Percentiles rank a stretch among this genome's conserved stretches.
Conservation (phyloP, 2,888 invertebrate genomes). For the Drosophila paramelanica region DNA sequence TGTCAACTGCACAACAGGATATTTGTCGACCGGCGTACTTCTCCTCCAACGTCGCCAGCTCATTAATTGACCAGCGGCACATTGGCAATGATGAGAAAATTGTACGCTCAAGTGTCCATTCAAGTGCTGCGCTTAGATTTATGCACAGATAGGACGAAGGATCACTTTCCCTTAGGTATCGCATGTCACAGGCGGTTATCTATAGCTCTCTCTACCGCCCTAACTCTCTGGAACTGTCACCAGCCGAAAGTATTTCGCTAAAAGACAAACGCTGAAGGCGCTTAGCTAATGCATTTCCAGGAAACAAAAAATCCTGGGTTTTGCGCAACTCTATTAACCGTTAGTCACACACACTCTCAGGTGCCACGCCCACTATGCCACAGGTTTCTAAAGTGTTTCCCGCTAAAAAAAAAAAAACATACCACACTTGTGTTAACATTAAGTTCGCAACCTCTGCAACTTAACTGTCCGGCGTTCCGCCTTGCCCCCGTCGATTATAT, state of each 20-base stretch:
- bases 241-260: conserved; percentile 48
- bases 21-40: conserved; percentile 51
- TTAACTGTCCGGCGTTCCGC: conserved; percentile 52
- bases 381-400: conserved; percentile 49
- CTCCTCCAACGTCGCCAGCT: conserved; percentile 26
- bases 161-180: conserved; percentile 74
- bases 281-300: conserved; percentile 58
- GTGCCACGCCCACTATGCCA: conserved; percentile 61
- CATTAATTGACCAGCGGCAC: conserved; percentile 76
- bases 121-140: conserved; percentile 72
- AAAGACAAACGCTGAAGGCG: conserved; percentile 52
- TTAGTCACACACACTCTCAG: conserved; percentile 65
- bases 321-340: conserved; percentile 64
- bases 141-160: conserved; percentile 63
- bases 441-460: conserved; percentile 62
- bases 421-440: conserved; percentile 64
- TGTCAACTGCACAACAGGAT: conserved; percentile 79
- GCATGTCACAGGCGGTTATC: conserved; percentile 57
- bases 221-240: conserved; percentile 59
- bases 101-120: conserved; percentile 71
- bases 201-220: conserved; percentile 7
- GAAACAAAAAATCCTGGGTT: conserved; percentile 53
- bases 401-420: conserved; percentile 52
- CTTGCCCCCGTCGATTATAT: conserved; percentile 61
- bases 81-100: conserved; percentile 76